Evolutionary conservation across 2,797 vertebrate species (phyloP).

Genomic region (Pterois miles): DNA sequence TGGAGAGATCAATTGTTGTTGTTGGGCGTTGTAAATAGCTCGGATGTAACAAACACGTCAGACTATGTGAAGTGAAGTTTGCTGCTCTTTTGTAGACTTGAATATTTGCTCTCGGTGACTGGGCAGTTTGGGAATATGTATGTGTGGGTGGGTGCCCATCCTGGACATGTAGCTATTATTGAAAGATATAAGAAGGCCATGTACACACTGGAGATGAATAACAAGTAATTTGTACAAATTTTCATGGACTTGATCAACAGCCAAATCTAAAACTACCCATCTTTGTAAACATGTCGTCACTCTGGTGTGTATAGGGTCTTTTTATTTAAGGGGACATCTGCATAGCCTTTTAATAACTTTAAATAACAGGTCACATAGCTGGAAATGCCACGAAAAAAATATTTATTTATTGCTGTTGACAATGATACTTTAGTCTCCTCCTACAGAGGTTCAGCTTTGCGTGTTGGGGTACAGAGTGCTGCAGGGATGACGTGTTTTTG

Average conservation of each 20-base stretch:
- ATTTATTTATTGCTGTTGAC: conserved; percentile 76
- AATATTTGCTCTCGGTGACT: conserved; percentile 53
- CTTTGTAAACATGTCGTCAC: conserved; percentile 4
- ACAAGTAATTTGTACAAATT: conserved; percentile 14
- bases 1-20: conserved; percentile 10
- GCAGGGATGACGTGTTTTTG: too few species aligned
- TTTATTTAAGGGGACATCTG: conserved; percentile 32
- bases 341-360: conserved; percentile 50
- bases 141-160: conserved; percentile 27
- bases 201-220: conserved; percentile 43
- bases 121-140: conserved; percentile 10
- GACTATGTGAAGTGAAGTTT: conserved; percentile 65
- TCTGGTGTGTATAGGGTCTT: conserved; percentile 52
- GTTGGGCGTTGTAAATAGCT: conserved; percentile 66
- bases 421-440: conserved; percentile 61
- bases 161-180: conserved; percentile 62
- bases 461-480: conserved; percentile 11
- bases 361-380: conserved; percentile 51
- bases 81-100: conserved; percentile 75
- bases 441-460: conserved; percentile 30
- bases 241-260: background rate
- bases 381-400: conserved; percentile 66
- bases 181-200: conserved; percentile 19
- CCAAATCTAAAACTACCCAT: background rate
- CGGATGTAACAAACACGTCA: conserved; percentile 56